A percentile compares a stretch with the other conserved stretches of the same genome.
These are phyloP conservation scores for Oligia fasciuncula DNA, from an alignment of 2,888 invertebrate genomes.

Conservation along the genomic window DNA sequence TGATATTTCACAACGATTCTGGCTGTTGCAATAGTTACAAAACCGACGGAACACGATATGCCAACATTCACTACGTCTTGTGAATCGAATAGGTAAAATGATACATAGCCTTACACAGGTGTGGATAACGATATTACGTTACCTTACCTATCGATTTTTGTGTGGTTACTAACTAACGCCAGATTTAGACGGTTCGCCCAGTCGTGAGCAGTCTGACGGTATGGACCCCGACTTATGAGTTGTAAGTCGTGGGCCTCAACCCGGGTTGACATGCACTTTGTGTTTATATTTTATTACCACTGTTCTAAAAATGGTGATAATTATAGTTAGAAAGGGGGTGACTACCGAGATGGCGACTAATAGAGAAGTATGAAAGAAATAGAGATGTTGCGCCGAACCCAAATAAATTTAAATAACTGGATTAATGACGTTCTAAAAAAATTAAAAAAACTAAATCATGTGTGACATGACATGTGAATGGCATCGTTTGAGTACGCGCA, in stretches of 20 bases:
- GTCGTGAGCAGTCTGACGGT: neutral
- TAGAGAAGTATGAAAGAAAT: too few species aligned
- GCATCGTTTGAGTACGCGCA: neutral
- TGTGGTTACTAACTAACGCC: slow-evolving; percentile 45
- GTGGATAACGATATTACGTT: slow-evolving; percentile 49
- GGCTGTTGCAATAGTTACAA: slow-evolving; percentile 49
- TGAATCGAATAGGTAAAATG: slow-evolving; percentile 54
- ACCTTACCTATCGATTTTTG: slow-evolving; percentile 47
- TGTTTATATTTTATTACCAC: neutral
- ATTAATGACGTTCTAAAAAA: neutral
- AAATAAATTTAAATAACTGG: too few species aligned
- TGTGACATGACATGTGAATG: neutral
- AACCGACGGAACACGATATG: slow-evolving; percentile 56
- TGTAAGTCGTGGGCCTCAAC: neutral
- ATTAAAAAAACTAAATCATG: too few species aligned
- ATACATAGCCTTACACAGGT: slow-evolving; percentile 53
- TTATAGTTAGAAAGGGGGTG: too few species aligned
- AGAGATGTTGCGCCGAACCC: too few species aligned
- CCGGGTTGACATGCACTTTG: too few species aligned
- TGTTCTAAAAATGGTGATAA: neutral
- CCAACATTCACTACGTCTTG: slow-evolving; percentile 54
- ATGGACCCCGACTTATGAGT: neutral
- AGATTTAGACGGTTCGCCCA: slow-evolving; percentile 2
- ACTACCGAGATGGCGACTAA: too few species aligned
- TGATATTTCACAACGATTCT: slow-evolving; percentile 27